Conservation (phyloP, 2,113 vertebrate genomes). For the Origma solitaria region DNA sequence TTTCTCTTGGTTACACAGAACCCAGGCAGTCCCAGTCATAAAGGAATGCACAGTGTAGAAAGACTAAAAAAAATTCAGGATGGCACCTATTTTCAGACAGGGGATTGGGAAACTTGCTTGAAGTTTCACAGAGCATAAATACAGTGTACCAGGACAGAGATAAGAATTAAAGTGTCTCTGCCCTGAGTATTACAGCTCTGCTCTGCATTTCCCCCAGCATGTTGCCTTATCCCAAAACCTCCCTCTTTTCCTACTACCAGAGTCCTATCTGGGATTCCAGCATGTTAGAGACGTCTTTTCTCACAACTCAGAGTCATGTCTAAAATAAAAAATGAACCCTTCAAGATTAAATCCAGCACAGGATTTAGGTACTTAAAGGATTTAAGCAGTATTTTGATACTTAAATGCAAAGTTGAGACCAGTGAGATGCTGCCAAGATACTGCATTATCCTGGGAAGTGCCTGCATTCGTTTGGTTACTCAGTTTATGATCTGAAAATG, state of each 20-base stretch:
- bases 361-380: slow-evolving; percentile 64
- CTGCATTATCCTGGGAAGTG: slow-evolving; percentile 18
- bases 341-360: slow-evolving; percentile 59
- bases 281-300: neutral
- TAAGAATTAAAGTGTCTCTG: neutral
- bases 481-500: neutral
- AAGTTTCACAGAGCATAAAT: neutral
- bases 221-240: neutral
- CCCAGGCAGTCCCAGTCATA: neutral
- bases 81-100: neutral
- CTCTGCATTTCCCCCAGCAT: neutral
- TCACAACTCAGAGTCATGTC: neutral
- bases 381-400: slow-evolving; percentile 58
- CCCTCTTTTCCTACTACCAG: neutral
- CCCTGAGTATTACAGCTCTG: neutral
- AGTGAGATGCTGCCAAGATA: slow-evolving; percentile 59
- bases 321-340: slow-evolving; percentile 56
- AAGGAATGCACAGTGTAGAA: neutral
- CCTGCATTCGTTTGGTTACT: neutral
- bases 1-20: neutral
- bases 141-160: neutral
- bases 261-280: neutral
- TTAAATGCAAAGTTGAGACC: slow-evolving; percentile 51
- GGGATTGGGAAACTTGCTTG: neutral
- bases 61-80: neutral